Percentiles rank a stretch among this genome's conserved stretches.
phyloP scores from a whole-genome alignment of 2,797 vertebrate genomes.

The Synaphobranchus kaupii region DNA sequence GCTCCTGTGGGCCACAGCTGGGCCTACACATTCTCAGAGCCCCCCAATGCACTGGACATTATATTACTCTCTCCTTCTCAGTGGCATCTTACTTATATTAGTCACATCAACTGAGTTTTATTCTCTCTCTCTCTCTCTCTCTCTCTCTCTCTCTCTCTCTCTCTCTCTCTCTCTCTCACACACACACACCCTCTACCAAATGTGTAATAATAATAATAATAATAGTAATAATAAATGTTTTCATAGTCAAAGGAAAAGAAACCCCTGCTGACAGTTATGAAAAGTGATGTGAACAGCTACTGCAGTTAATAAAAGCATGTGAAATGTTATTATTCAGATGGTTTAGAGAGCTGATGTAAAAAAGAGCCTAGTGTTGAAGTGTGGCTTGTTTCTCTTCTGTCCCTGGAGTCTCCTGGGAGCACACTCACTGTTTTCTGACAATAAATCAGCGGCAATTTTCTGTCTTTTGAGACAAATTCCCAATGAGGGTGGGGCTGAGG shows the following conservation, averaged over 20 bases:
- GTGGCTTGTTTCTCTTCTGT: constrained; percentile 34
- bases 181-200: no score
- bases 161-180: no score
- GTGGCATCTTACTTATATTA: no score
- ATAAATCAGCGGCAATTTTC: constrained; percentile 80
- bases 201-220: neutral
- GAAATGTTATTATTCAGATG: neutral
- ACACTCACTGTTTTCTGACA: constrained; percentile 70
- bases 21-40: constrained; percentile 60
- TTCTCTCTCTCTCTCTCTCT: neutral
- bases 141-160: neutral
- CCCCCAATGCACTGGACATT: constrained; percentile 61
- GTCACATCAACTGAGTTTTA: neutral
- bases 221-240: neutral
- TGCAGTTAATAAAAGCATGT: neutral
- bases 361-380: neutral
- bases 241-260: neutral
- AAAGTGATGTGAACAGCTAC: neutral
- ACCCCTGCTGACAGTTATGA: neutral
- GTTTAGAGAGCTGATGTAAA: neutral
- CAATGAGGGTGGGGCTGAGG: constrained; percentile 37
- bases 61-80: constrained; percentile 32
- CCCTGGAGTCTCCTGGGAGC: neutral
- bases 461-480: constrained; percentile 53
- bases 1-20: constrained; percentile 82